Percentiles rank a stretch among this genome's conserved stretches.
phyloP scores from a whole-genome alignment of 2,888 invertebrate species.

The Lathronympha strigana region DNA sequence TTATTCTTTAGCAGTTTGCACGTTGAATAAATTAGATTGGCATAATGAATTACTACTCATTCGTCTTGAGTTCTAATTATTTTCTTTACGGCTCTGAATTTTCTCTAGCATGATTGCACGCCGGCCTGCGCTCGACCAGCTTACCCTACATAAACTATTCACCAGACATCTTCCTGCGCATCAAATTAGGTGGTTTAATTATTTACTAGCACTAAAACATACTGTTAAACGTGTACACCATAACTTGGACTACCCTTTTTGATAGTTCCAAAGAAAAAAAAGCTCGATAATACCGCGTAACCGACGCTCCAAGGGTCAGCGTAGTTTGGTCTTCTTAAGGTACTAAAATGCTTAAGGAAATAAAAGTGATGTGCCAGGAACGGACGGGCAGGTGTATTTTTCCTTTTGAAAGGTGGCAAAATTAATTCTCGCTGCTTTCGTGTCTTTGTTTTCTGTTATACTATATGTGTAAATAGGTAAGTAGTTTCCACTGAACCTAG shows the following conservation, averaged over 20 bases:
- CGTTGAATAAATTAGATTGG: neutral
- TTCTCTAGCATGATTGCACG: constrained; percentile 53
- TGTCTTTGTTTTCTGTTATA: constrained; percentile 25
- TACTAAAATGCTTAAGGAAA: constrained; percentile 74
- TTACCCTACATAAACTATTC: constrained; percentile 69
- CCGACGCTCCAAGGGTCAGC: constrained; percentile 62
- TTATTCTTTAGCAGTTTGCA: neutral
- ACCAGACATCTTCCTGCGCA: constrained; percentile 68
- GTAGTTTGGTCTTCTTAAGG: constrained; percentile 63
- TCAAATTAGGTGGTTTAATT: constrained; percentile 82
- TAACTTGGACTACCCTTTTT: constrained; percentile 63
- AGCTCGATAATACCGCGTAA: constrained; percentile 48
- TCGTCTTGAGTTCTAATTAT: constrained; percentile 11
- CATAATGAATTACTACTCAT: neutral
- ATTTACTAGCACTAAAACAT: constrained; percentile 81
- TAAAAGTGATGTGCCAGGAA: constrained; percentile 68
- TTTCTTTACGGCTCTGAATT: constrained; percentile 26
- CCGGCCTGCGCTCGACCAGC: constrained; percentile 61
- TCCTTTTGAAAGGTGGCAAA: constrained; percentile 58
- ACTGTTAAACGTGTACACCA: constrained; percentile 64
- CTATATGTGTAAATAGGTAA: constrained; percentile 3
- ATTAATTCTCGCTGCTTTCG: constrained; percentile 49
- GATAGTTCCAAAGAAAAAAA: constrained; percentile 48
- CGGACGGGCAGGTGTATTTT: constrained; percentile 72
- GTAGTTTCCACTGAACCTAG: neutral